phyloP scores from a whole-genome alignment of 2,797 vertebrate genomes.

The Acanthopagrus latus region DNA sequence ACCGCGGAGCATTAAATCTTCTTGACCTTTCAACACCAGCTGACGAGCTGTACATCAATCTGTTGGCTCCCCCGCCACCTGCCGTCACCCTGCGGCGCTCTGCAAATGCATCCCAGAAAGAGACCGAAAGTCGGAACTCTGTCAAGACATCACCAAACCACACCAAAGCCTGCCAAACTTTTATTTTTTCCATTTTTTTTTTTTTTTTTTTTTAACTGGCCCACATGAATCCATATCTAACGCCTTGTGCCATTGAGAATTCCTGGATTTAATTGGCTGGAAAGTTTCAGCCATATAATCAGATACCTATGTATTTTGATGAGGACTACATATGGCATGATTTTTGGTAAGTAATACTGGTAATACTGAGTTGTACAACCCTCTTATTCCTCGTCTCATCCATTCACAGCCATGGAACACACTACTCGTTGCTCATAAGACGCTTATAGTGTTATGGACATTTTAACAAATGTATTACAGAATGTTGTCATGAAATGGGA shows the following conservation, averaged over 20 bases:
- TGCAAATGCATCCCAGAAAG: slow-evolving; percentile 6
- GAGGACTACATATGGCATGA: neutral
- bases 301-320: neutral
- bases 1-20: slow-evolving; percentile 3
- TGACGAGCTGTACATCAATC: neutral
- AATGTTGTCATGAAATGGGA: neutral
- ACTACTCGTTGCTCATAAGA: neutral
- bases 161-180: neutral
- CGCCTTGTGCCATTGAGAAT: neutral
- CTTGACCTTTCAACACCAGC: slow-evolving; percentile 26
- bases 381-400: neutral
- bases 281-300: neutral
- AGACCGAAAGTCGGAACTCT: neutral
- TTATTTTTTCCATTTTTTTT: neutral
- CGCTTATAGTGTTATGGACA: neutral
- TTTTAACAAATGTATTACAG: neutral
- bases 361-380: neutral
- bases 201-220: neutral
- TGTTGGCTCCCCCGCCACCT: slow-evolving; percentile 11
- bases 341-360: neutral
- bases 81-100: neutral
- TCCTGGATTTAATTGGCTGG: neutral
- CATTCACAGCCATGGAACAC: neutral
- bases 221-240: neutral
- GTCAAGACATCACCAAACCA: neutral